Conservation (phyloP, 2,888 invertebrate species). For the Cryptocephalus moraei region DNA sequence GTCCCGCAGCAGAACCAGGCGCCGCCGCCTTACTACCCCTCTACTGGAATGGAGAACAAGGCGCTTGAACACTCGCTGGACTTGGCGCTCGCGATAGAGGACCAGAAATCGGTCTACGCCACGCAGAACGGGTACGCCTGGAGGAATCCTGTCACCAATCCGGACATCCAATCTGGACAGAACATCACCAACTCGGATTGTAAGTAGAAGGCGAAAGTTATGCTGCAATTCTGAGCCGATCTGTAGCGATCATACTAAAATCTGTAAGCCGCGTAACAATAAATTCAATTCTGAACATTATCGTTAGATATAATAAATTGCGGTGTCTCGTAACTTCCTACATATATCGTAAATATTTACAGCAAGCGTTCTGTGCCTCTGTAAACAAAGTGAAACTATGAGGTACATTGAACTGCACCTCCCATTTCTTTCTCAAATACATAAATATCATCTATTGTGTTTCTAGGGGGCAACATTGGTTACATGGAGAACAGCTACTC, state of each 20-base stretch:
- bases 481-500: conserved; percentile 89
- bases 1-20: conserved; percentile 80
- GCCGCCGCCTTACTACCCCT: conserved; percentile 84
- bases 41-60: conserved; percentile 81
- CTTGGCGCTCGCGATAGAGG: conserved; percentile 70
- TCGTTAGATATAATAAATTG: too few species aligned
- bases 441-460: too few species aligned
- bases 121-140: conserved; percentile 72
- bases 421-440: too few species aligned
- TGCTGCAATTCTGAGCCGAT: too few species aligned
- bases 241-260: too few species aligned
- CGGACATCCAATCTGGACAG: conserved; percentile 53
- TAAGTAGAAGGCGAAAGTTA: conserved; percentile 50
- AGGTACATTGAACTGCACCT: too few species aligned
- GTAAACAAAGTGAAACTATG: too few species aligned
- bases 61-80: conserved; percentile 85
- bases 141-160: conserved; percentile 61
- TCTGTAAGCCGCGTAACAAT: too few species aligned
- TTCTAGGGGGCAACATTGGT: conserved; percentile 73
- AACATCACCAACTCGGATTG: conserved; percentile 73
- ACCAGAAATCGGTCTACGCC: conserved; percentile 77
- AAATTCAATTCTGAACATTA: too few species aligned
- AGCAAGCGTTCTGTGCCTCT: too few species aligned
- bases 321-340: too few species aligned
- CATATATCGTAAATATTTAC: too few species aligned